Evolutionary conservation across 2,888 invertebrate genomes (phyloP), one percentile per base, ranked within the genome.

Genomic region (Conistra vaccinii): DNA sequence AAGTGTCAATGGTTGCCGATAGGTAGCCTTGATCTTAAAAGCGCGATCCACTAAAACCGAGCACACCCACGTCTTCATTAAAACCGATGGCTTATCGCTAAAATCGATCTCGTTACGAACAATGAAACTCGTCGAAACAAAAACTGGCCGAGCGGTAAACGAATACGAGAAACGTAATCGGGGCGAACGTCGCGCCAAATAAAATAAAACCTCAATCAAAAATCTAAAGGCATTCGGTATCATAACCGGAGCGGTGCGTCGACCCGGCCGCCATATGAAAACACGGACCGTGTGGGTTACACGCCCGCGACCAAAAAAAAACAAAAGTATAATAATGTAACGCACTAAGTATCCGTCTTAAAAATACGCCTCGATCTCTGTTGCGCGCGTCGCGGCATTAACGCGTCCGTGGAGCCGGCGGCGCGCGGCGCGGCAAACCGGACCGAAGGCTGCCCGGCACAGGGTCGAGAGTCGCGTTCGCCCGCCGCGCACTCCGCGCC

Each of bases 151-250:
- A 93, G 87, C 95, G 94, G 93, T 92, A 92, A 93, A 93, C 93
- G 94, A 95, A 94, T 95, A 94, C 95, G 94, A 95, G 95, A 94
- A 95, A 94, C 95, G 95, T 94, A 95, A 95, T 94, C 95, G 95
- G 91, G 87, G 87, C 93, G 91, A 93, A 93, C 94, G 95, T 95
- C 94, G 93, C 92, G 87, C 92, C 93, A 94, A 95, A 95, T 94
- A 94, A 95, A 96, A 95, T 92, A 95, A 95, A 95, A 96, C 94
- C 94, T 95, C 96, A 95, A 96, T 96, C 96, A 96, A 96, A 95
- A 95, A 95, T 95, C 92, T 93, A 92, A 93, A 95, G 93, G 95
- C 95, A 93, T 93, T 93, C 93, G 92, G 94, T 93, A 95, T 96
- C 94, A 95, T 95, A 95, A 95, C 95, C 94, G 94, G 93, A 91